Conservation (phyloP, 1,140 invertebrate species). For the Samia ricini region DNA sequence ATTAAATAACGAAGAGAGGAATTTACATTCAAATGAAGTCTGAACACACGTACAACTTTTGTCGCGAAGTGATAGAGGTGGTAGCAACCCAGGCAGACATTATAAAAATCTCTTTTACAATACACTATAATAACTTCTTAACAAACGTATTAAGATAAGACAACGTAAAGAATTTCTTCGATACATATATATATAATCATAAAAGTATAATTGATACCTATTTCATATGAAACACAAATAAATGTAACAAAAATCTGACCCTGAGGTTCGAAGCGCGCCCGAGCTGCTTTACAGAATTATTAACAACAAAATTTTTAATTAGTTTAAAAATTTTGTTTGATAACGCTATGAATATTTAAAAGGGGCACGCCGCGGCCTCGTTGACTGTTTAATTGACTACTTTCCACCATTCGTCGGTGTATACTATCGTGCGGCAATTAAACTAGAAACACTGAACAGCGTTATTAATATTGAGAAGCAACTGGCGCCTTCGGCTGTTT, state of each 20-base stretch:
- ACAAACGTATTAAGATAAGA: too few relatives aligned
- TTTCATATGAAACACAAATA: not conserved
- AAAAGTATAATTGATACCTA: not conserved
- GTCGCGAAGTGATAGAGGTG: too few relatives aligned
- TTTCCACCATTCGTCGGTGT: conserved; percentile 30
- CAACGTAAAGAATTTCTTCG: too few relatives aligned
- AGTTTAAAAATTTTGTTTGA: conserved; percentile 69
- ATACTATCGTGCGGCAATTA: conserved; percentile 54
- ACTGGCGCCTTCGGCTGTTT: conserved; percentile 67
- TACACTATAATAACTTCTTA: too few relatives aligned
- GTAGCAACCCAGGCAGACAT: too few relatives aligned
- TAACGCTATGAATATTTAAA: conserved; percentile 69
- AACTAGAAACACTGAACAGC: conserved; percentile 61
- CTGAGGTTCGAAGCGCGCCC: too few relatives aligned
- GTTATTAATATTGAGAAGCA: conserved; percentile 66
- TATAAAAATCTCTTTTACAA: too few relatives aligned
- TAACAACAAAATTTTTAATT: conserved; percentile 64
- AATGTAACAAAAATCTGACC: not conserved
- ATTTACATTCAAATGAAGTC: too few relatives aligned
- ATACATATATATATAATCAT: too few relatives aligned
- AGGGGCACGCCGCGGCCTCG: conserved; percentile 30
- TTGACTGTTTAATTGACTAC: conserved; percentile 68
- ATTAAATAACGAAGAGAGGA: too few relatives aligned
- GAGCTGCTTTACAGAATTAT: conserved; percentile 26
- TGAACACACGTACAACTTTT: too few relatives aligned